phyloP scores from a whole-genome alignment of 2,797 vertebrate species.

The Melopsittacus undulatus region DNA sequence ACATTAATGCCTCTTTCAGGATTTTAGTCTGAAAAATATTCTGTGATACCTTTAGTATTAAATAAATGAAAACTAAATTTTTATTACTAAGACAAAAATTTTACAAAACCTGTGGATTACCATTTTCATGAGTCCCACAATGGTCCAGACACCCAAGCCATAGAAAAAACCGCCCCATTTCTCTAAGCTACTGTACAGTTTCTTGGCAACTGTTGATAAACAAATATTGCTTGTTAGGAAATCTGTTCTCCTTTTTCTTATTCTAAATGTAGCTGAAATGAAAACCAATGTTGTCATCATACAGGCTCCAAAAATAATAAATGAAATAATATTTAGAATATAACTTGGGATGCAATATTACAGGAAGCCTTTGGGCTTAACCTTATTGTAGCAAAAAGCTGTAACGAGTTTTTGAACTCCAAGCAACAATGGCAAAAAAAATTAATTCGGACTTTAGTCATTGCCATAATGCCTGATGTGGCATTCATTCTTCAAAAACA shows the following conservation, averaged over 20 bases:
- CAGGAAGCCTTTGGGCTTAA: neutral
- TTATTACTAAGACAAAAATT: neutral
- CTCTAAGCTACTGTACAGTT: conserved; percentile 34
- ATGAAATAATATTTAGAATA: conserved; percentile 13
- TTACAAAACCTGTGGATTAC: neutral
- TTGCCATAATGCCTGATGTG: neutral
- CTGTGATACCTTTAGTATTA: neutral
- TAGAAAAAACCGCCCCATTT: neutral
- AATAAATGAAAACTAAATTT: neutral
- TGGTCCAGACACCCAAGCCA: neutral
- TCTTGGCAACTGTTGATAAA: conserved; percentile 54
- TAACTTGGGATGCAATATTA: neutral
- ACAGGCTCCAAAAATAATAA: conserved; percentile 39
- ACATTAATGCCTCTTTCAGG: neutral
- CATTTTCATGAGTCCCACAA: neutral
- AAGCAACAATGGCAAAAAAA: neutral
- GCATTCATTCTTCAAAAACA: neutral
- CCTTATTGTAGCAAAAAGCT: neutral
- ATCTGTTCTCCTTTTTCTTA: neutral
- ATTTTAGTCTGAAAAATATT: conserved; percentile 1
- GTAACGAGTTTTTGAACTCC: neutral
- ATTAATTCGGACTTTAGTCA: neutral
- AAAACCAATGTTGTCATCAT: conserved; percentile 15
- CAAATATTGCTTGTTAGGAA: conserved; percentile 25
- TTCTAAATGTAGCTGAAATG: conserved; percentile 28